Conservation (phyloP, 2,888 invertebrate species). For the Orgyia antiqua region DNA sequence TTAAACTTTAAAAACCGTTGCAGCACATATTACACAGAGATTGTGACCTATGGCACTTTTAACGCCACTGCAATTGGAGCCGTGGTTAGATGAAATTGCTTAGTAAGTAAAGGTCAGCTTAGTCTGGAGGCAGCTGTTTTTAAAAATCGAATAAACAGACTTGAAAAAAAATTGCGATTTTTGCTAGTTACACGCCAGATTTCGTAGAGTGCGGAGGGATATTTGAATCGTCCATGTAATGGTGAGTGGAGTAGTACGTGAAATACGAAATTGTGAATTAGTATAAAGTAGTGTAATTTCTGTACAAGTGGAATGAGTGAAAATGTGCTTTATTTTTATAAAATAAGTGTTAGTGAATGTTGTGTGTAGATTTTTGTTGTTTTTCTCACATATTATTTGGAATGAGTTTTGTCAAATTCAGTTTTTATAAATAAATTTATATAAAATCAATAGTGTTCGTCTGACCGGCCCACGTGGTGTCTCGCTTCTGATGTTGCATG, state of each 20-base stretch:
- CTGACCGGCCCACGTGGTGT: slow-evolving; percentile 25
- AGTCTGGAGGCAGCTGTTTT: slow-evolving; percentile 61
- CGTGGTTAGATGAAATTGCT: slow-evolving; percentile 8
- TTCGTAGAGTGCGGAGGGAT: slow-evolving; percentile 47
- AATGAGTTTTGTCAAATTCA: slow-evolving; percentile 10
- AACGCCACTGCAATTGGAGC: slow-evolving; percentile 19
- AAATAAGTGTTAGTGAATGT: slow-evolving; percentile 42
- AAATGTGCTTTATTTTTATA: slow-evolving; percentile 31
- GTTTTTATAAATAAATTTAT: slow-evolving; percentile 5
- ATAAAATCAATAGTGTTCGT: slow-evolving; percentile 27
- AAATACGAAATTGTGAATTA: slow-evolving; percentile 36
- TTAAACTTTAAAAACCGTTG: slow-evolving; percentile 1
- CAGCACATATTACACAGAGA: slow-evolving; percentile 5
- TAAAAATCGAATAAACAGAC: slow-evolving; percentile 53
- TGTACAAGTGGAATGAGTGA: slow-evolving; percentile 39
- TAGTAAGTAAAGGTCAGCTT: slow-evolving; percentile 28
- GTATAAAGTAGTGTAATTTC: slow-evolving; percentile 35
- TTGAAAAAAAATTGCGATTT: slow-evolving; percentile 30
- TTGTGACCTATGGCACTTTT: slow-evolving; percentile 28
- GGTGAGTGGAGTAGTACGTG: slow-evolving; percentile 52
- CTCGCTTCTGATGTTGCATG: slow-evolving; percentile 16
- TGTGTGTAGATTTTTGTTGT: slow-evolving; percentile 44
- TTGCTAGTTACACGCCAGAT: slow-evolving; percentile 58
- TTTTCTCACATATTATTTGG: slow-evolving; percentile 13
- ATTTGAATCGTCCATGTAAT: slow-evolving; percentile 56